A percentile compares a stretch with the other conserved stretches of the same genome.
phyloP scores from a whole-genome alignment of 2,888 invertebrate species.

The Sphaeridia pumilis region DNA sequence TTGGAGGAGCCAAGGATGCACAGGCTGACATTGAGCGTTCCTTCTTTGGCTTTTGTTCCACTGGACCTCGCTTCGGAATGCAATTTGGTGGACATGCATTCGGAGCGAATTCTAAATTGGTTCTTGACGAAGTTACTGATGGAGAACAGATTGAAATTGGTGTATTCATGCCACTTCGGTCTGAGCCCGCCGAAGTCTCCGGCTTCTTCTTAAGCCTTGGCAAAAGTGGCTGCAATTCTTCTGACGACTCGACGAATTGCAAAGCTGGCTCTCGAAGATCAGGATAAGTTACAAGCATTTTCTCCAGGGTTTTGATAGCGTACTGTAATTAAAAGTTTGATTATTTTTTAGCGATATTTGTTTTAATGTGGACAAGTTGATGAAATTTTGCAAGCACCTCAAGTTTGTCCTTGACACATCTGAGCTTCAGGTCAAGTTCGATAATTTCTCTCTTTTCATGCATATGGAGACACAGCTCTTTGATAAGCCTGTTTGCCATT shows the following conservation, averaged over 20 bases:
- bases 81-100: too few species aligned
- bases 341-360: background rate
- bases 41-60: too few species aligned
- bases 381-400: constrained; percentile 14
- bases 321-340: constrained; percentile 14
- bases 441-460: constrained; percentile 14
- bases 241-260: constrained; percentile 14
- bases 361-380: background rate
- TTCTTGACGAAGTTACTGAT: too few species aligned
- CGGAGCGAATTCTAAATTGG: too few species aligned
- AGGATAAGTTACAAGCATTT: constrained; percentile 16
- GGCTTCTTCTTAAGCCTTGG: constrained; percentile 5
- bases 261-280: constrained; percentile 13
- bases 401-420: constrained; percentile 27
- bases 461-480: constrained; percentile 12
- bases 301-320: constrained; percentile 23
- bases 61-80: too few species aligned
- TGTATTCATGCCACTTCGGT: too few species aligned
- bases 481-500: constrained; percentile 20
- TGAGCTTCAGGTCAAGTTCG: constrained; percentile 25
- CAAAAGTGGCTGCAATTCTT: constrained; percentile 8
- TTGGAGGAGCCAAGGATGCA: too few species aligned
- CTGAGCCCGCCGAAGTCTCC: background rate
- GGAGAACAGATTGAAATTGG: too few species aligned
- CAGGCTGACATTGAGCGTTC: too few species aligned